A percentile compares a stretch with the other conserved stretches of the same genome.
These are phyloP conservation scores for Eumacrocentrus americanus DNA, from an alignment of 2,888 invertebrate species.

Conservation along the genomic window DNA sequence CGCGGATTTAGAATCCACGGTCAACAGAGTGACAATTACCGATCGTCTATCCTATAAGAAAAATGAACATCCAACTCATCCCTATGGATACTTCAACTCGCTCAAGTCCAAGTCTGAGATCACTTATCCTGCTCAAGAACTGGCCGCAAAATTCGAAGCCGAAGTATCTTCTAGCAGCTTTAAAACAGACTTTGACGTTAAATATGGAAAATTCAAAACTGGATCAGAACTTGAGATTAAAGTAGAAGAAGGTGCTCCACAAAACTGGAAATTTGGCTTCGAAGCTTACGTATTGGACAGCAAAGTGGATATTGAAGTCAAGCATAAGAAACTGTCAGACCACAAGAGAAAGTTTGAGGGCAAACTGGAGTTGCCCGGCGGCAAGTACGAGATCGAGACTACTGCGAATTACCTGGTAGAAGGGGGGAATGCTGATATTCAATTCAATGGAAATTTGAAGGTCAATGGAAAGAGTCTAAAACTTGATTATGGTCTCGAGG, in stretches of 20 bases:
- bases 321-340: constrained; percentile 65
- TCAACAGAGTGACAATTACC: constrained; percentile 64
- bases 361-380: constrained; percentile 66
- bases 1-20: constrained; percentile 66
- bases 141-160: constrained; percentile 63
- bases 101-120: constrained; percentile 42
- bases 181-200: constrained; percentile 66
- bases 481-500: constrained; percentile 63
- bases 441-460: constrained; percentile 58
- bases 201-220: constrained; percentile 67
- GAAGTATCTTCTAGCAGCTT: constrained; percentile 67
- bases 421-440: constrained; percentile 63
- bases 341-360: constrained; percentile 70
- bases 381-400: constrained; percentile 70
- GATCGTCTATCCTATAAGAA: constrained; percentile 39
- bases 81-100: constrained; percentile 14
- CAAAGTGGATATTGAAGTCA: constrained; percentile 65
- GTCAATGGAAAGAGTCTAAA: constrained; percentile 67
- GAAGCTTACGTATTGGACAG: constrained; percentile 64
- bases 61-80: constrained; percentile 24
- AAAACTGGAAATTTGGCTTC: constrained; percentile 67
- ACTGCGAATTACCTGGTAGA: constrained; percentile 63
- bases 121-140: constrained; percentile 46
- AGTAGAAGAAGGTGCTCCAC: constrained; percentile 58
- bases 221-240: constrained; percentile 63